phyloP scores from a whole-genome alignment of 1,140 invertebrate species.

The roundworm (Caenorhabditis elegans) region WBcel235 BX284605.5:14874501-14875000 shows the following conservation, averaged over 20 bases:
- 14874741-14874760: neutral
- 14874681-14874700: neutral
- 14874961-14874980: neutral
- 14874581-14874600: too few relatives aligned
- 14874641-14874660: too few relatives aligned
- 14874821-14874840: neutral
- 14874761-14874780: neutral
- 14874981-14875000: neutral
- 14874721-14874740: neutral
- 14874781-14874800: neutral
- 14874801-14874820: neutral
- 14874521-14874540: too few relatives aligned
- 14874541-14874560: too few relatives aligned
- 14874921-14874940: neutral
- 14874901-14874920: neutral
- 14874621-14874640: too few relatives aligned
- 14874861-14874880: conserved; percentile 13
- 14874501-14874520: too few relatives aligned
- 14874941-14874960: neutral
- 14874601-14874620: too few relatives aligned
- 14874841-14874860: neutral
- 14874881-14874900: neutral
- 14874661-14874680: neutral
- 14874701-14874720: neutral
- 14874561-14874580: too few relatives aligned